Evolutionary conservation across 30 jellyfish, hydroid and myxozoan species (phyloP).

Genomic region (Aurelia sp.): DNA sequence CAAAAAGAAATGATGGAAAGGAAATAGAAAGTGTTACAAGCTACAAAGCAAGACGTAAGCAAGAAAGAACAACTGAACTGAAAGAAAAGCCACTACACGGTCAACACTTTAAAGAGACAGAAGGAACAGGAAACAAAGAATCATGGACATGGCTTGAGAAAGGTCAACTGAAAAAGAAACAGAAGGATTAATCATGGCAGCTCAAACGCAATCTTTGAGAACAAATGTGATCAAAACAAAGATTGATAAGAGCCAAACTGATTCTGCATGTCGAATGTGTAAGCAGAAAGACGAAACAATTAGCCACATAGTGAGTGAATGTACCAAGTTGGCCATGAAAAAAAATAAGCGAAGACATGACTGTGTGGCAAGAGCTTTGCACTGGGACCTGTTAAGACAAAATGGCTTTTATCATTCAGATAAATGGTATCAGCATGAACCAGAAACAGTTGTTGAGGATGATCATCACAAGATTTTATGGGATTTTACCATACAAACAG

Average conservation of each 20-base stretch:
- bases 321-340: constrained; percentile 32
- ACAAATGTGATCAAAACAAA: neutral
- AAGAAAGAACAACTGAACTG: constrained; percentile 34
- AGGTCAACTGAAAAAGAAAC: neutral
- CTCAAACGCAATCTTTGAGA: constrained; percentile 1
- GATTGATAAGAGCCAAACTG: constrained; percentile 19
- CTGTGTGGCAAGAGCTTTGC: constrained; percentile 39
- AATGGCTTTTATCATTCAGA: too few relatives aligned
- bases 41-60: constrained; percentile 14
- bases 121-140: neutral
- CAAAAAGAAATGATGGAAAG: constrained; percentile 19
- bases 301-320: constrained; percentile 32
- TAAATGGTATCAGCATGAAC: too few relatives aligned
- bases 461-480: too few relatives aligned
- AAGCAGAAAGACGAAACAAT: constrained; percentile 17
- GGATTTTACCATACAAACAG: too few relatives aligned
- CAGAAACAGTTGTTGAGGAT: too few relatives aligned
- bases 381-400: constrained; percentile 26
- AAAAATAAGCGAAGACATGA: neutral
- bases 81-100: constrained; percentile 25
- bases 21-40: constrained; percentile 16
- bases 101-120: constrained; percentile 25
- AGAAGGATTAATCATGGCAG: constrained; percentile 16
- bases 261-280: constrained; percentile 30
- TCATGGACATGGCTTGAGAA: neutral